These are phyloP conservation scores for Plotosus lineatus DNA, from an alignment of 2,113 vertebrate species.

Conservation along the genomic window DNA sequence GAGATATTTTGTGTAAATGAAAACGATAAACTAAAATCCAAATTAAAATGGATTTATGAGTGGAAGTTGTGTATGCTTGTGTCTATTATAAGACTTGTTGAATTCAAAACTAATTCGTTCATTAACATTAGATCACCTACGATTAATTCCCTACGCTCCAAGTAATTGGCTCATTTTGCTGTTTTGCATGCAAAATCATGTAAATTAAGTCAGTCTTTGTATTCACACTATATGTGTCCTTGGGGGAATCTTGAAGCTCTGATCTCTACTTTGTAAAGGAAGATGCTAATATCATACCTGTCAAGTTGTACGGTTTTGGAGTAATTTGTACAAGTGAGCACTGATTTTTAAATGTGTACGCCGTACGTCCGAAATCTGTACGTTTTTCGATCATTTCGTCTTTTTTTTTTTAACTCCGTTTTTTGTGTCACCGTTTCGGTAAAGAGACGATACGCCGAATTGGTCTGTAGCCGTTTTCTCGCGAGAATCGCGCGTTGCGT, in stretches of 20 bases:
- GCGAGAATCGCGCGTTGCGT: no score
- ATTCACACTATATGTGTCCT: neutral
- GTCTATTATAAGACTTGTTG: slow-evolving; percentile 20
- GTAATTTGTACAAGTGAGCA: no score
- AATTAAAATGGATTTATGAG: neutral
- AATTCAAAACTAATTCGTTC: neutral
- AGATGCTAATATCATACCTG: no score
- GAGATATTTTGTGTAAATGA: neutral
- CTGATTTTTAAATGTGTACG: no score
- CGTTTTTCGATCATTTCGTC: no score
- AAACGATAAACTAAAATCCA: neutral
- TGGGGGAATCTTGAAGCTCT: neutral
- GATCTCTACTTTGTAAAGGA: slow-evolving; percentile 21
- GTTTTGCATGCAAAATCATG: neutral
- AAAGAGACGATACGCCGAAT: no score
- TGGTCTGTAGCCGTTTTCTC: no score
- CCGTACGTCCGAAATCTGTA: no score
- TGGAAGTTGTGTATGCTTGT: neutral
- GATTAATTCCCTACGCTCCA: neutral
- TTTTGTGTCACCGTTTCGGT: no score
- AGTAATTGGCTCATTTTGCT: neutral
- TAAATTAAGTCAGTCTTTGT: neutral
- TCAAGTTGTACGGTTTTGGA: no score
- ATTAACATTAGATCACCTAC: neutral
- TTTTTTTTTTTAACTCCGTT: no score